Percentiles rank a stretch among this genome's conserved stretches.
Evolutionary conservation across 2,888 invertebrate species (phyloP).

Genomic region (Noctua fimbriata): DNA sequence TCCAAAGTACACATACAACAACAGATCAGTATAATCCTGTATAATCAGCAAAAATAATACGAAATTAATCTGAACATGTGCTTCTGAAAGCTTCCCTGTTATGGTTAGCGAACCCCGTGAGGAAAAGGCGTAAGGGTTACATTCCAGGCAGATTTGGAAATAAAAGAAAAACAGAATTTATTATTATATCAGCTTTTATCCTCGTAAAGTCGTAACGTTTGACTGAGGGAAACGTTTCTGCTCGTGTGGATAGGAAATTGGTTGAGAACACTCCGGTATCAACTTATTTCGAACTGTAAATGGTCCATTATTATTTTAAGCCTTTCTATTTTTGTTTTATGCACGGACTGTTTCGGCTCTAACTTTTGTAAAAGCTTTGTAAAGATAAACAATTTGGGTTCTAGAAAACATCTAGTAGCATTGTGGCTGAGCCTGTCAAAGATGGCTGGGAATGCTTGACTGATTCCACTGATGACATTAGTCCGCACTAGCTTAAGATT

Average conservation of each 20-base stretch:
- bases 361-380: not conserved
- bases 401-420: not conserved
- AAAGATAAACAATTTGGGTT: not conserved
- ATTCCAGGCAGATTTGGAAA: slow-evolving; percentile 45
- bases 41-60: slow-evolving; percentile 52
- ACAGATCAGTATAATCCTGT: slow-evolving; percentile 27
- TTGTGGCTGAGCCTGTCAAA: not conserved
- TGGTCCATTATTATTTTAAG: slow-evolving; percentile 11
- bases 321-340: not conserved
- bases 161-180: slow-evolving; percentile 55
- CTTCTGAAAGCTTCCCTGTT: slow-evolving; percentile 21
- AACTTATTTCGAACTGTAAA: slow-evolving; percentile 19
- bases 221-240: slow-evolving; percentile 28
- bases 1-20: slow-evolving; percentile 5
- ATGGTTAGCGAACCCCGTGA: slow-evolving; percentile 1
- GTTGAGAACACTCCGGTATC: slow-evolving; percentile 2
- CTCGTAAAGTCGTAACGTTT: slow-evolving; percentile 36
- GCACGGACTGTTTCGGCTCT: not conserved
- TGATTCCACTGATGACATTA: not conserved
- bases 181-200: slow-evolving; percentile 40
- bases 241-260: slow-evolving; percentile 24
- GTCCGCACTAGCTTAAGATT: not conserved
- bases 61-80: slow-evolving; percentile 41
- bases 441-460: not conserved
- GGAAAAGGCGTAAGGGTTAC: slow-evolving; percentile 16